A percentile compares a stretch with the other conserved stretches of the same genome.
phyloP scores from a whole-genome alignment of 2,797 vertebrate genomes.

The Pseudochirops corinnae region DNA sequence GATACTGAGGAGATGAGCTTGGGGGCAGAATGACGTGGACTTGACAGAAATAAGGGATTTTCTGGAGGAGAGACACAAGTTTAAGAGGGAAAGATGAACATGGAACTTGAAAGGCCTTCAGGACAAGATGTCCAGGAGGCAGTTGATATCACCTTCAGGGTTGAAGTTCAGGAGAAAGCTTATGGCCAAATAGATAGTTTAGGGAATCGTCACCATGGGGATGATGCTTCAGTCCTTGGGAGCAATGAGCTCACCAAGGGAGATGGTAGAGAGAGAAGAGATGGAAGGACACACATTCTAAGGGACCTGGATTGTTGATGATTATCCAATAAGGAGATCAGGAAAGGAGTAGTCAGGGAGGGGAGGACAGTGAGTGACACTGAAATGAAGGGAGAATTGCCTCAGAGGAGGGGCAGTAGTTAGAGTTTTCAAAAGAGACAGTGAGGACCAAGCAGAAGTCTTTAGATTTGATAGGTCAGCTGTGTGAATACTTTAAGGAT shows the following conservation, averaged over 20 bases:
- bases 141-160: background rate
- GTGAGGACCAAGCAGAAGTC: background rate
- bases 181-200: constrained; percentile 18
- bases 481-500: background rate
- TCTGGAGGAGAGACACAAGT: constrained; percentile 8
- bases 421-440: background rate
- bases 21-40: background rate
- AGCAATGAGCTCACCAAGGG: background rate
- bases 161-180: constrained; percentile 7
- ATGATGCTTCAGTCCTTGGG: background rate
- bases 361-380: background rate
- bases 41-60: constrained; percentile 38
- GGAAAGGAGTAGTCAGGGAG: background rate
- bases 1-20: constrained; percentile 8
- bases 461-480: background rate
- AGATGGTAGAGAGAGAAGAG: background rate
- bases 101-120: constrained; percentile 24
- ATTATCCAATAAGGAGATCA: background rate
- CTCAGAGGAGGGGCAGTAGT: background rate
- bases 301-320: background rate
- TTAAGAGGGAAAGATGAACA: constrained; percentile 19
- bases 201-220: background rate
- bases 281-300: background rate
- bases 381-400: constrained; percentile 13
- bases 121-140: constrained; percentile 29